Conservation (phyloP, 2,888 invertebrate genomes). For the Dorcus hopei region DNA sequence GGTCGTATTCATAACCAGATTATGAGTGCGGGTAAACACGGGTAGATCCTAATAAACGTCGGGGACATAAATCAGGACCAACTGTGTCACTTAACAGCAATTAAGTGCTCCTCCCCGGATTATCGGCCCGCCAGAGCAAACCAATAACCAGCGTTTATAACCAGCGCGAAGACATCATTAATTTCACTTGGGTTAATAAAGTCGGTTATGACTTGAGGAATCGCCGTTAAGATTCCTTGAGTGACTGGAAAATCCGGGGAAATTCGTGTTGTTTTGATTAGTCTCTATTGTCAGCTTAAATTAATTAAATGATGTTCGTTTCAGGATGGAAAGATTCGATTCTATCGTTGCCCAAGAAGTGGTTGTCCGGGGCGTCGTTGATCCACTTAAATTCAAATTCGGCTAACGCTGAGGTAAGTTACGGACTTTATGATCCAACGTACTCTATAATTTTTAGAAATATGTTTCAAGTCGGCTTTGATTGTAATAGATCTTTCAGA, state of each 20-base stretch:
- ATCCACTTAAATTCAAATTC: constrained; percentile 45
- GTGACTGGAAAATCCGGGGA: too few species aligned
- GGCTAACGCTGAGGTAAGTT: constrained; percentile 42
- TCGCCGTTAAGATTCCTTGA: too few species aligned
- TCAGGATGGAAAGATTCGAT: constrained; percentile 75
- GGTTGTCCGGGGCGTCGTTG: constrained; percentile 58
- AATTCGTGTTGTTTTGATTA: too few species aligned
- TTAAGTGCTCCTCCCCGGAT: constrained; percentile 35
- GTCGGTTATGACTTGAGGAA: not conserved
- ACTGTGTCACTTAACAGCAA: constrained; percentile 37
- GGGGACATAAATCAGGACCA: constrained; percentile 32
- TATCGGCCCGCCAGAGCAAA: constrained; percentile 28
- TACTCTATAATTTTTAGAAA: too few species aligned
- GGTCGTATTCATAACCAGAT: constrained; percentile 33
- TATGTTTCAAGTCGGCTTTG: too few species aligned
- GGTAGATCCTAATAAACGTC: constrained; percentile 36
- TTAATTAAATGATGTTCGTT: constrained; percentile 34
- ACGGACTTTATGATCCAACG: too few species aligned
- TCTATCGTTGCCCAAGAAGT: constrained; percentile 67
- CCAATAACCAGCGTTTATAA: constrained; percentile 21
- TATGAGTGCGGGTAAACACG: constrained; percentile 32
- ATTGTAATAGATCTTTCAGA: too few species aligned
- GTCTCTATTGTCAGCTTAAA: too few species aligned
- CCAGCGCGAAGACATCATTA: constrained; percentile 27
- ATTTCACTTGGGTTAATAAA: constrained; percentile 16